Base-by-base conservation (phyloP, 64 coral and sea anemone genomes). In the Stichodactyla helianthus region DNA sequence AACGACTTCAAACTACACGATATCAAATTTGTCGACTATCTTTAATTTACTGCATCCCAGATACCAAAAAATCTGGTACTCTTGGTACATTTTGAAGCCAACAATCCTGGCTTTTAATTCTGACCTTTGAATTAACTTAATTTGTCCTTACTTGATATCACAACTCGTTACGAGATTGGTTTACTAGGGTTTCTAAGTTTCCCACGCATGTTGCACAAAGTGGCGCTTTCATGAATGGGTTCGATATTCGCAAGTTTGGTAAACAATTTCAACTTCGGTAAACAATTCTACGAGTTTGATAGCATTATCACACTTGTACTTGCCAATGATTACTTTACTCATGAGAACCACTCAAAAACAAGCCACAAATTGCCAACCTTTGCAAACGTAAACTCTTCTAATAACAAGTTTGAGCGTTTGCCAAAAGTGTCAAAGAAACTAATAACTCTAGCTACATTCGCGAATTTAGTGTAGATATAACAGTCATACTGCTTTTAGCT, bases 181-280 rank as follows among this genome's bases (percentile, higher is more conserved):
- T 35, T 11, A 68, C n/a, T 68, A 18, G 59, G 18, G 18, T 60
- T 17, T 17, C 59, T 17, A 60, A 15, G 59, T 65, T 65, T 65
- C 62, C 62, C 62, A 65, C 62, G 62, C 62, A 13, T 44, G 35
- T 5, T 20, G 19, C 5, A n/a, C 19, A 60, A 65, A 6, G 19
- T 65, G 62, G 18, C 62, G 20, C 19, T 18, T 65, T 65, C 22
- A 23, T 23, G 5, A 74, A 74, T 27, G 25, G 14, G 68, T 13
- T 74, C 8, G 23, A 74, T 74, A 74, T 11, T 35, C 25, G 10
- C 27, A 74, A 74, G 1, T 26, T 74, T 31, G 25, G 68, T 31
- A 74, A 74, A 74, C 68, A 74, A 31, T 31, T 74, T 74, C 25
- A 74, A 74, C 68, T 31, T 74, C 23, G 10, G 68, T 74, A 74